These are phyloP conservation scores for Myioborus miniatus DNA, from an alignment of 2,797 vertebrate genomes.

Conservation along the genomic window DNA sequence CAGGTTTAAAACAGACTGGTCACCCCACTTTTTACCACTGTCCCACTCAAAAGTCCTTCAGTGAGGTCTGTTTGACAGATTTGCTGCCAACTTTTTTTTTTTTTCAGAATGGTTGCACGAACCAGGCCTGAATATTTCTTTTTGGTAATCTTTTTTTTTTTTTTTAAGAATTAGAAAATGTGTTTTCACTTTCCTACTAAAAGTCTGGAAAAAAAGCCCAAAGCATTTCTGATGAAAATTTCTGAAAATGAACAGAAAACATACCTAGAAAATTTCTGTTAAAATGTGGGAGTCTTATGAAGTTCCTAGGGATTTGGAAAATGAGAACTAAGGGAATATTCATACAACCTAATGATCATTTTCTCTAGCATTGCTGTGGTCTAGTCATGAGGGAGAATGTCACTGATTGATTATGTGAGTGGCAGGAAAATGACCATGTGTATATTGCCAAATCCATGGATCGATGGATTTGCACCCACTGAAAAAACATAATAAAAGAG, in stretches of 20 bases:
- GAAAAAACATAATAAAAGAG: no score
- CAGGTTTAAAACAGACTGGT: background rate
- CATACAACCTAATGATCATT: background rate
- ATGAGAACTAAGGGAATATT: background rate
- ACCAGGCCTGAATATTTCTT: accelerated
- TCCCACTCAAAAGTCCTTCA: background rate
- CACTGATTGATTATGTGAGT: background rate
- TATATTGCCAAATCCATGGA: background rate
- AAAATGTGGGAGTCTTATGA: background rate
- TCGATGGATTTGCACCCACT: background rate
- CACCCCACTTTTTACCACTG: background rate
- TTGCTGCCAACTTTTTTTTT: background rate
- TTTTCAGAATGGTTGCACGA: background rate
- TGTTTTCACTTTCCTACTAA: background rate
- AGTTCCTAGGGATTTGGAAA: background rate
- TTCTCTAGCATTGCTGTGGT: background rate
- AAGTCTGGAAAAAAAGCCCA: background rate
- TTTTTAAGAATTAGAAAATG: background rate
- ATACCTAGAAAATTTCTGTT: background rate
- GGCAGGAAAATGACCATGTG: background rate
- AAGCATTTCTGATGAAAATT: background rate
- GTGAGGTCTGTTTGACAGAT: background rate
- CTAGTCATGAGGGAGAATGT: background rate
- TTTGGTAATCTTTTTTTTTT: accelerated
- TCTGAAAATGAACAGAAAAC: background rate